Percentiles rank a stretch among this genome's conserved stretches.
Conservation (phyloP, 2,888 invertebrate species). For the Chromoteleia sp. region DNA sequence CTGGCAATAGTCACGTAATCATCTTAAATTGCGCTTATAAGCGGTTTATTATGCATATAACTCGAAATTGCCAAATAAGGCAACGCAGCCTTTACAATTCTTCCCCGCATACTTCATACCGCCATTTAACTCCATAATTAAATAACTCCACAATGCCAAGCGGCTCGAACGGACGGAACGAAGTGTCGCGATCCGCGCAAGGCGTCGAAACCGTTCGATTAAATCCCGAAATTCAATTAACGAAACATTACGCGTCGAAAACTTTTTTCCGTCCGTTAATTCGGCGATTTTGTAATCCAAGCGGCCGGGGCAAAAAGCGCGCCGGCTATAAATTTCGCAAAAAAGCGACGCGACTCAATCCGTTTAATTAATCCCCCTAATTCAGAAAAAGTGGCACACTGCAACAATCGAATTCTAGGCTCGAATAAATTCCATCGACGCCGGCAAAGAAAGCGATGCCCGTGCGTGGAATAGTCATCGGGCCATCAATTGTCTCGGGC, state of each 20-base stretch:
- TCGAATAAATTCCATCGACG: slow-evolving; percentile 46
- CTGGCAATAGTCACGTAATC: slow-evolving; percentile 24
- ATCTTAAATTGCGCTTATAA: slow-evolving; percentile 28
- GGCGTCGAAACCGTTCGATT: slow-evolving; percentile 2
- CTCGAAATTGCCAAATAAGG: slow-evolving; percentile 42
- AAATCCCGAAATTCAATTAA: slow-evolving; percentile 25
- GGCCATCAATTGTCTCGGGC: slow-evolving; percentile 49
- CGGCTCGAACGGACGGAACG: background rate
- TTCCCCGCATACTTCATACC: slow-evolving; percentile 13
- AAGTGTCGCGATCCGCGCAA: slow-evolving; percentile 16
- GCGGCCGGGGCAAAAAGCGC: slow-evolving; percentile 6
- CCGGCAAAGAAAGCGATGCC: slow-evolving; percentile 40
- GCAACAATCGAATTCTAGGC: slow-evolving; percentile 40
- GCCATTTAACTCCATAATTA: slow-evolving; percentile 25
- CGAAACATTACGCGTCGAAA: background rate
- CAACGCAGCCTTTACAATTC: slow-evolving; percentile 38
- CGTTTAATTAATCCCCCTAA: slow-evolving; percentile 40
- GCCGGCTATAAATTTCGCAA: slow-evolving; percentile 27
- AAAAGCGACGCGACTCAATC: slow-evolving; percentile 37
- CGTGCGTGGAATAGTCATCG: slow-evolving; percentile 52
- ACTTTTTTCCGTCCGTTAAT: slow-evolving; percentile 24
- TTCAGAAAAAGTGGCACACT: slow-evolving; percentile 38
- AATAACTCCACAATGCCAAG: slow-evolving; percentile 21
- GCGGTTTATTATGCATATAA: slow-evolving; percentile 33
- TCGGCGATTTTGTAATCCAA: slow-evolving; percentile 15